These are phyloP conservation scores for Brachionus manjavacas DNA, from an alignment of 1,140 invertebrate species.

Conservation along the genomic window DNA sequence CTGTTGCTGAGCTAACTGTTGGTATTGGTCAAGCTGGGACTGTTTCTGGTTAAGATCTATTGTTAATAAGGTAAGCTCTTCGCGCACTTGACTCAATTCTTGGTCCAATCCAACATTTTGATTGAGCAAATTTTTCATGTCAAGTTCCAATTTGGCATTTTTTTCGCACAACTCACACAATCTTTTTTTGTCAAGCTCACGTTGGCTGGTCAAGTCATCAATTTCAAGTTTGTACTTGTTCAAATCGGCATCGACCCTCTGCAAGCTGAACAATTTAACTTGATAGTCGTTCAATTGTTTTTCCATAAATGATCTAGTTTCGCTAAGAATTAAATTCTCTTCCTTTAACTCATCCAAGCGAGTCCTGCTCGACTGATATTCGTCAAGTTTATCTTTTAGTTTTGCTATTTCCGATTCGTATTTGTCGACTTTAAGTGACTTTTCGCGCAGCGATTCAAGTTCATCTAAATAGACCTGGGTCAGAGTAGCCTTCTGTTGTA, in stretches of 20 bases:
- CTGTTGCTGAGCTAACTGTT: neutral
- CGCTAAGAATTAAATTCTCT: conserved; percentile 36
- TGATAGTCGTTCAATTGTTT: conserved; percentile 21
- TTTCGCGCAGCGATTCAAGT: conserved; percentile 28
- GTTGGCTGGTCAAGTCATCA: neutral
- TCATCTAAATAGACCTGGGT: conserved; percentile 36
- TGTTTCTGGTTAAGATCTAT: neutral
- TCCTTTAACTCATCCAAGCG: conserved; percentile 24
- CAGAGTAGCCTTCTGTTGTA: conserved; percentile 26
- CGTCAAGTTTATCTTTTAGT: conserved; percentile 2
- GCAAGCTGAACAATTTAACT: conserved; percentile 12
- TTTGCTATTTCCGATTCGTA: conserved; percentile 24
- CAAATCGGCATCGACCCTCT: conserved; percentile 15
- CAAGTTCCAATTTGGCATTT: conserved; percentile 37
- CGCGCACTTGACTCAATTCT: neutral
- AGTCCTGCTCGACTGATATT: neutral
- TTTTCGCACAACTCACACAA: conserved; percentile 33
- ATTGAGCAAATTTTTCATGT: conserved; percentile 36
- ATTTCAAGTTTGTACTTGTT: conserved; percentile 39
- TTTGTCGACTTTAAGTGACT: conserved; percentile 3
- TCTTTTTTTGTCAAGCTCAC: conserved; percentile 31
- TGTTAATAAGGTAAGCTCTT: neutral
- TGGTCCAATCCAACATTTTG: conserved; percentile 27
- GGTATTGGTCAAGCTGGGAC: neutral
- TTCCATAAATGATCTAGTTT: conserved; percentile 34